Conservation (phyloP, 2,113 vertebrate species). For the Rhinolophus ferrumequinum region DNA sequence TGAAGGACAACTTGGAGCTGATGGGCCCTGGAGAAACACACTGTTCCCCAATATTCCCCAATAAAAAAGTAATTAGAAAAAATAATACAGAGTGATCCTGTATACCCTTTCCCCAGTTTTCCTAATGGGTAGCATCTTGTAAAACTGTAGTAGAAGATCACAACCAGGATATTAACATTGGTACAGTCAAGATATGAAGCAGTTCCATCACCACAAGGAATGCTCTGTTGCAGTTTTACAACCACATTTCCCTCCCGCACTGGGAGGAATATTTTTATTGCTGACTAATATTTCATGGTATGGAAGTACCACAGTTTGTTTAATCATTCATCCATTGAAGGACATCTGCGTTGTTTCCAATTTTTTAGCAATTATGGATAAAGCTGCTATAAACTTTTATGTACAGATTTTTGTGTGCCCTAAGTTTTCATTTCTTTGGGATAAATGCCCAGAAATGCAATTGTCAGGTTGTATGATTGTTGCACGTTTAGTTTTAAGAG, state of each 20-base stretch:
- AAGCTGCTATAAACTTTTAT: background rate
- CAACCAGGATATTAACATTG: background rate
- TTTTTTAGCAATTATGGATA: background rate
- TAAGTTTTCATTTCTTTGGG: background rate
- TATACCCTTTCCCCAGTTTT: background rate
- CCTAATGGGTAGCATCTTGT: background rate
- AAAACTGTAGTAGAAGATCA: background rate
- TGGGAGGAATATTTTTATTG: background rate
- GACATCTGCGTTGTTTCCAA: background rate
- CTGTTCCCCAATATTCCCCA: too few relatives aligned
- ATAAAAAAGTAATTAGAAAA: background rate
- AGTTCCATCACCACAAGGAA: too few relatives aligned
- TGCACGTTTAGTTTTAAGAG: background rate
- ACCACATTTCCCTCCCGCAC: background rate
- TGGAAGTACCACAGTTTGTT: background rate
- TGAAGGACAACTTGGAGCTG: too few relatives aligned
- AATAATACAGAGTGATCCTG: background rate
- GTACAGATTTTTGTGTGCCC: background rate
- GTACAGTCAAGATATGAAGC: background rate
- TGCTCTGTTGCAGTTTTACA: background rate
- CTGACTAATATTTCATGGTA: background rate
- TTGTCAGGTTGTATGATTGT: background rate
- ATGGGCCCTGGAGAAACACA: too few relatives aligned
- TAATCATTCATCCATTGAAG: background rate
- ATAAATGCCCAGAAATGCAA: background rate